Conservation (phyloP, 23 tunicate genomes). For the Pegea sp. region DNA sequence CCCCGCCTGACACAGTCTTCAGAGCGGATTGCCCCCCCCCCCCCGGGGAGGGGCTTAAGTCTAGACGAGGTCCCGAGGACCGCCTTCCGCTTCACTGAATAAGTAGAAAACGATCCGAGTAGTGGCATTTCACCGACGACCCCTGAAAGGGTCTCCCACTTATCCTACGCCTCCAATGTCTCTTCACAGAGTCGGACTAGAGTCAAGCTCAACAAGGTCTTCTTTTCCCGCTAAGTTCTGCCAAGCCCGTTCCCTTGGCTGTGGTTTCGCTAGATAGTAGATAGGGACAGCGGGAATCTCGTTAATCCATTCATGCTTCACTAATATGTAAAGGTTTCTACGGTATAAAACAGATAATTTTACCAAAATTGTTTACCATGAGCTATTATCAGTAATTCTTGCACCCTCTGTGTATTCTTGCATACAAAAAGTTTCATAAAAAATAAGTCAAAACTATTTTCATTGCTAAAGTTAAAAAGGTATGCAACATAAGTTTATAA, state of each 20-base stretch:
- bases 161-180: conserved; percentile 8
- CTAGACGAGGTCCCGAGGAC: too few relatives aligned
- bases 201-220: conserved; percentile 21
- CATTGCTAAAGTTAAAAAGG: too few relatives aligned
- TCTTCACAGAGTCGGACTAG: conserved; percentile 14
- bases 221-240: conserved; percentile 14
- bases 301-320: conserved; percentile 28
- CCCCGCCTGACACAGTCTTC: conserved; percentile 8
- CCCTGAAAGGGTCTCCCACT: conserved; percentile 7
- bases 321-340: too few relatives aligned
- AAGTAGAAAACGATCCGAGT: conserved; percentile 5
- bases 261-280: conserved; percentile 20
- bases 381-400: too few relatives aligned
- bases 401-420: too few relatives aligned
- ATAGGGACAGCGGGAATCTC: conserved; percentile 23
- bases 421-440: too few relatives aligned
- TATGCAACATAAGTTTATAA: too few relatives aligned
- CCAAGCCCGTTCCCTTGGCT: conserved; percentile 32
- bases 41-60: too few relatives aligned
- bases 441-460: too few relatives aligned
- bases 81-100: conserved; percentile 1
- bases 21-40: too few relatives aligned
- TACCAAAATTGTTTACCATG: too few relatives aligned
- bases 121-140: conserved; percentile 14
- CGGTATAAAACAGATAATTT: too few relatives aligned